These are phyloP conservation scores for Eriosoma lanigerum DNA, from an alignment of 1,140 invertebrate genomes.

Conservation along the genomic window DNA sequence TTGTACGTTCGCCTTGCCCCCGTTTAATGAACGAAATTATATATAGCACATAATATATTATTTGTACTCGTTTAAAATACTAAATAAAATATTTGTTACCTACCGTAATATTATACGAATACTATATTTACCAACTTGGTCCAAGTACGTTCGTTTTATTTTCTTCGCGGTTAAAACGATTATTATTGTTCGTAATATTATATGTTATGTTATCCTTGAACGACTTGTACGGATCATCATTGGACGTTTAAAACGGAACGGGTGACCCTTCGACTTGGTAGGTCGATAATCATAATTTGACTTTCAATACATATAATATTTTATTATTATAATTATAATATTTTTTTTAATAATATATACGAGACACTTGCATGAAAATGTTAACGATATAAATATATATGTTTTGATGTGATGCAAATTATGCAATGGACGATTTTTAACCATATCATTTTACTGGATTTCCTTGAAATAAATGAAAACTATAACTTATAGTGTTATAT, in stretches of 20 bases:
- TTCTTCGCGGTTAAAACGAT: not conserved
- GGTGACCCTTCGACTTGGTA: not conserved
- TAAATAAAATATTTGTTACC: not conserved
- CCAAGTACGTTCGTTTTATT: not conserved
- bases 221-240: not conserved
- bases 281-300: not conserved
- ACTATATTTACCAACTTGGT: no score
- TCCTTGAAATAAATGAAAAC: not conserved
- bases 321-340: not conserved
- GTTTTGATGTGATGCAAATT: not conserved
- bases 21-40: not conserved
- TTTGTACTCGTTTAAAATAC: not conserved
- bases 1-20: conserved; percentile 22
- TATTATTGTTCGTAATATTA: not conserved
- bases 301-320: no score
- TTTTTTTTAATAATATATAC: not conserved
- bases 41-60: not conserved
- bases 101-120: no score
- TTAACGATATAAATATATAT: not conserved
- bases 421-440: not conserved
- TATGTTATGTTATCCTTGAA: not conserved
- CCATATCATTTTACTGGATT: not conserved
- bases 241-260: not conserved
- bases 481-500: not conserved
- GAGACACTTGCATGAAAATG: not conserved